Base-by-base conservation (phyloP, 2,888 invertebrate genomes). In the Caenorhabditis japonica region DNA sequence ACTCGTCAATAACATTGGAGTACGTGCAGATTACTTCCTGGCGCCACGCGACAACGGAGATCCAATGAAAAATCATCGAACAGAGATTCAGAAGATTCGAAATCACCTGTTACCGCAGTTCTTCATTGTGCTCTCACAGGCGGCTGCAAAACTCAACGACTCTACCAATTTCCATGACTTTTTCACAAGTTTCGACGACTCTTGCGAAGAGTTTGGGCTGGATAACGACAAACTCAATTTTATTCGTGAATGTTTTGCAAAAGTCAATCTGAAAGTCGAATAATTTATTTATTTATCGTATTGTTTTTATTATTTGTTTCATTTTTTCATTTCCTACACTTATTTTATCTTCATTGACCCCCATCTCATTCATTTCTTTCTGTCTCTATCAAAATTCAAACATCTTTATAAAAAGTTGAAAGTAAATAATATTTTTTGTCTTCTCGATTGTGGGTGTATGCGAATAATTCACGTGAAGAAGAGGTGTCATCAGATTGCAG, bases 381-480 rank as follows among this genome's bases (percentile, higher is more conserved):
- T 34, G 47, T 38, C 30, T 39, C 30, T 53, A 34, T 58, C 47
- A 47, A 17, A 34, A 36, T 15, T 23, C 33, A 21, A 25, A 30
- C 30, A 33, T 19, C 15, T 46, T 43, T 44, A 38, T 58, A n/a
- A 47, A 46, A 17, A 30, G 2, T 39, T 53, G 39, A 55, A 30
- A 39, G 47, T 39, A 62, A 62, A 55, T 55, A 62, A 62, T 55
- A 62, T 30, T 38, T 33, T 55, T 62, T 62, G 30, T 30, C 23
- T 62, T 44, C 52, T 15, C 7, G 39, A 33, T 19, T 36, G 34
- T 61, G 61, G 19, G 21, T 62, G n/a, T n/a, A n/a, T n/a, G n/a
- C n/a, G n/a, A n/a, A n/a, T n/a, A n/a, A n/a, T 62, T 62, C 62
- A 55, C 62, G 62, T 62, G 62, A 62, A 62, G 19, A 33, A n/a